Evolutionary conservation across 1,140 invertebrate genomes (phyloP).

Genomic region (Eupristina koningsbergeri): DNA sequence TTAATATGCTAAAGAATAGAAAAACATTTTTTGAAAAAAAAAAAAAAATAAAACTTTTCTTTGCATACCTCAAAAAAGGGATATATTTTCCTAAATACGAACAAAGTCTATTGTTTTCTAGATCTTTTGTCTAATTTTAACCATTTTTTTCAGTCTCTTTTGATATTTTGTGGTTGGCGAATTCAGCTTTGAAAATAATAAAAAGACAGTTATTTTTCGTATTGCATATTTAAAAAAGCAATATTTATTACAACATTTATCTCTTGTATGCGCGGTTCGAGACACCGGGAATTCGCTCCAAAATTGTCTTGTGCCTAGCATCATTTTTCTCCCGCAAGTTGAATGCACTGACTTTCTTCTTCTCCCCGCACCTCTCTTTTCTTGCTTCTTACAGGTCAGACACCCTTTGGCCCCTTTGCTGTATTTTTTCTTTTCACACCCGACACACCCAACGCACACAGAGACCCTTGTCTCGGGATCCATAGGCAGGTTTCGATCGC

Average conservation of each 20-base stretch:
- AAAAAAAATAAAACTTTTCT: background rate
- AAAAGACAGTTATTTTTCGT: background rate
- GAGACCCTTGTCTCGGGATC: background rate
- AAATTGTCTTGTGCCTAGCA: background rate
- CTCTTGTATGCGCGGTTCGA: background rate
- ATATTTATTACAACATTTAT: background rate
- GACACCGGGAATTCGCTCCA: background rate
- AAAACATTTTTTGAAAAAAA: background rate
- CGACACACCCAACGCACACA: background rate
- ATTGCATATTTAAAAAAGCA: background rate
- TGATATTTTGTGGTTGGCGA: background rate
- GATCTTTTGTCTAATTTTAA: background rate
- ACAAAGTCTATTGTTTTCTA: background rate
- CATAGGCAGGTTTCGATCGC: too few relatives aligned
- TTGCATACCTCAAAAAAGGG: background rate
- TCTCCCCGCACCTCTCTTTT: background rate
- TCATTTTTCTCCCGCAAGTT: background rate
- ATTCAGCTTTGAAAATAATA: background rate
- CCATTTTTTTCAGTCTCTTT: background rate
- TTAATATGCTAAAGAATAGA: too few relatives aligned
- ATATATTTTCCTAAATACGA: background rate
- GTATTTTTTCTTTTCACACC: constrained; percentile 5
- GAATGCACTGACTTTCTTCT: constrained; percentile 25
- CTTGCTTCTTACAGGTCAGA: constrained; percentile 36
- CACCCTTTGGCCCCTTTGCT: constrained; percentile 45